phyloP scores from a whole-genome alignment of 2,797 vertebrate genomes.

The Lagodon rhomboides region DNA sequence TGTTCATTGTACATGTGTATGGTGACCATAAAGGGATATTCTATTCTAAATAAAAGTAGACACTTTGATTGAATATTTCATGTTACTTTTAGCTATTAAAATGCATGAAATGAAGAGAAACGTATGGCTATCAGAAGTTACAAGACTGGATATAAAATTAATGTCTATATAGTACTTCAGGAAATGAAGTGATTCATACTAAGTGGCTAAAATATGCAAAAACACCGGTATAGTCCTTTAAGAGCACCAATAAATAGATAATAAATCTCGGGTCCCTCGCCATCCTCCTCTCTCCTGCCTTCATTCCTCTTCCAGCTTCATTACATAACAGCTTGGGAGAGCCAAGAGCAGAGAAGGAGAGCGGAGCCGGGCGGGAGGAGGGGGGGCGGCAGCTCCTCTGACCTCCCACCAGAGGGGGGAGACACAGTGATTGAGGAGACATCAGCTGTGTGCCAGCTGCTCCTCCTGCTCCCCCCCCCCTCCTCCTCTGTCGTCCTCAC shows the following conservation, averaged over 20 bases:
- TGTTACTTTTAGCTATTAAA: neutral
- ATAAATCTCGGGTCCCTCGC: constrained; percentile 26
- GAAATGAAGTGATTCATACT: neutral
- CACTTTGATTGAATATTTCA: neutral
- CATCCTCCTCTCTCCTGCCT: constrained; percentile 5
- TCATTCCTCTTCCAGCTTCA: constrained; percentile 42
- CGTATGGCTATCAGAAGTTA: neutral
- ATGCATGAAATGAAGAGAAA: neutral
- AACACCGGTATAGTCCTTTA: neutral
- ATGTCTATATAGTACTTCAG: neutral
- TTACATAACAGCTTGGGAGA: constrained; percentile 67
- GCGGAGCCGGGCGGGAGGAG: constrained; percentile 21
- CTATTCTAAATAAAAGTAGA: neutral
- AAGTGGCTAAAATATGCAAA: constrained; percentile 2
- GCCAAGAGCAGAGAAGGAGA: constrained; percentile 57
- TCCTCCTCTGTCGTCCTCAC: constrained; percentile 24
- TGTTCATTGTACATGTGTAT: no score
- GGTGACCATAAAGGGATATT: no score
- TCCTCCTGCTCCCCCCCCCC: constrained; percentile 46
- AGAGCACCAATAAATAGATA: constrained; percentile 12
- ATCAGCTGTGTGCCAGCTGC: constrained; percentile 80
- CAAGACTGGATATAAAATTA: neutral
- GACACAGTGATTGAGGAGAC: constrained; percentile 81
- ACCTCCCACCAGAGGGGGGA: constrained; percentile 80
- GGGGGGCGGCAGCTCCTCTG: constrained; percentile 59